Conservation (phyloP, 2,113 vertebrate species). For the Phyllopteryx taeniolatus region DNA sequence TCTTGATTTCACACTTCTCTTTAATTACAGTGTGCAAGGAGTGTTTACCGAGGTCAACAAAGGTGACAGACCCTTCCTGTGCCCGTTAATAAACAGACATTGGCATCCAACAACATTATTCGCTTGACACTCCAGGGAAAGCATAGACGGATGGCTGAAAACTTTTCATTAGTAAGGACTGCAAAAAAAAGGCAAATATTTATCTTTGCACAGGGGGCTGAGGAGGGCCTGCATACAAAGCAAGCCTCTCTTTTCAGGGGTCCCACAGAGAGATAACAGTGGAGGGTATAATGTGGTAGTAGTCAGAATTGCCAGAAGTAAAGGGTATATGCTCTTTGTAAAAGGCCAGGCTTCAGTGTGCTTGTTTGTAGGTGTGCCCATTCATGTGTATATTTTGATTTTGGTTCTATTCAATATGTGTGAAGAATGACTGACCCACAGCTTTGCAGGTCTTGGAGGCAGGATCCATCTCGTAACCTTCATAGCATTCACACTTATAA, state of each 20-base stretch:
- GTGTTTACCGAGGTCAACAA: conserved; percentile 37
- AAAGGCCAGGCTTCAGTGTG: conserved; percentile 9
- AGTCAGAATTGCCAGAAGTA: conserved; percentile 23
- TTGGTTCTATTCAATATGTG: not conserved
- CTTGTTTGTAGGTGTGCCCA: conserved; percentile 10
- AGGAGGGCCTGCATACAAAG: conserved; percentile 54
- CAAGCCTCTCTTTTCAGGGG: conserved; percentile 29
- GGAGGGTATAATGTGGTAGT: conserved; percentile 31
- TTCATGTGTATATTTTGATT: not conserved
- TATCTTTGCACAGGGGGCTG: conserved; percentile 62
- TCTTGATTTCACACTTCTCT: conserved; percentile 20
- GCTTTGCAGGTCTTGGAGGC: conserved; percentile 95
- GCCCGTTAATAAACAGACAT: conserved; percentile 18
- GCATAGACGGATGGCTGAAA: conserved; percentile 46
- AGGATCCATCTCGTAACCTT: conserved; percentile 96
- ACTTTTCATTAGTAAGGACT: conserved; percentile 59
- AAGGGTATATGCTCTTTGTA: conserved; percentile 21
- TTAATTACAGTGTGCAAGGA: conserved; percentile 19
- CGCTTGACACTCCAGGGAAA: conserved; percentile 28
- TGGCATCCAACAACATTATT: conserved; percentile 9
- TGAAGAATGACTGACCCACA: conserved; percentile 79
- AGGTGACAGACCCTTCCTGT: conserved; percentile 32
- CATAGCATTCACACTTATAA: conserved; percentile 95
- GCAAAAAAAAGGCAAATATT: conserved; percentile 69
- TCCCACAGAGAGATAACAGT: conserved; percentile 36